These are phyloP conservation scores for Macrocentrus cingulum DNA, from an alignment of 1,140 invertebrate species.

Conservation along the genomic window DNA sequence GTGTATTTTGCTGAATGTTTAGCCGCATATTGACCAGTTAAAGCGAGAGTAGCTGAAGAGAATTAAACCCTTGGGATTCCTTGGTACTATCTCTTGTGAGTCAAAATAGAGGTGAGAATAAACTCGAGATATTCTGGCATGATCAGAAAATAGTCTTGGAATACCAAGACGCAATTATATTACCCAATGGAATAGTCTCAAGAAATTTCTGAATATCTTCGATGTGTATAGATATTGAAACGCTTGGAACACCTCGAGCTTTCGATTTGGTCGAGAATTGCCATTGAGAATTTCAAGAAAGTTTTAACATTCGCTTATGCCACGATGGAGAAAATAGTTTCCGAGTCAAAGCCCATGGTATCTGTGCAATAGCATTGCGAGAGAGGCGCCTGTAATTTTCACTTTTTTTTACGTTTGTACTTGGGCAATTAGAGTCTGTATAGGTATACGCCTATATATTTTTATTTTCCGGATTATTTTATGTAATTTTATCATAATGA, in stretches of 20 bases:
- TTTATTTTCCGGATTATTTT: no score
- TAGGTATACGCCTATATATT: not conserved
- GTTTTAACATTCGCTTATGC: conserved; percentile 48
- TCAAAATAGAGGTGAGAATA: no score
- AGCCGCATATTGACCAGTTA: no score
- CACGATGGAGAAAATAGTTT: conserved; percentile 52
- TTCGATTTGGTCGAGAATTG: conserved; percentile 29
- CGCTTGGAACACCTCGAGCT: not conserved
- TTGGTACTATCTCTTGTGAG: no score
- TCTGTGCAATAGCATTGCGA: conserved; percentile 34
- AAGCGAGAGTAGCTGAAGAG: not conserved
- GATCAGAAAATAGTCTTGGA: conserved; percentile 9
- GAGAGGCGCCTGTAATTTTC: conserved; percentile 32
- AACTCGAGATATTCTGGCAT: no score
- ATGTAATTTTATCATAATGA: no score
- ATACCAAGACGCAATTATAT: conserved; percentile 51
- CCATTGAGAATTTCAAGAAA: conserved; percentile 45
- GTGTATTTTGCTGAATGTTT: no score
- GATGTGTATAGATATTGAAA: conserved; percentile 8
- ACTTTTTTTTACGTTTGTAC: conserved; percentile 19
- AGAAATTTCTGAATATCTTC: conserved; percentile 49
- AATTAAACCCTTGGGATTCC: not conserved
- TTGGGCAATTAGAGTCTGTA: not conserved
- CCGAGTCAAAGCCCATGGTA: conserved; percentile 27
- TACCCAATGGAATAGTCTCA: conserved; percentile 33